phyloP scores from a whole-genome alignment of 2,113 vertebrate species.

The Eudyptes chrysolophus region DNA sequence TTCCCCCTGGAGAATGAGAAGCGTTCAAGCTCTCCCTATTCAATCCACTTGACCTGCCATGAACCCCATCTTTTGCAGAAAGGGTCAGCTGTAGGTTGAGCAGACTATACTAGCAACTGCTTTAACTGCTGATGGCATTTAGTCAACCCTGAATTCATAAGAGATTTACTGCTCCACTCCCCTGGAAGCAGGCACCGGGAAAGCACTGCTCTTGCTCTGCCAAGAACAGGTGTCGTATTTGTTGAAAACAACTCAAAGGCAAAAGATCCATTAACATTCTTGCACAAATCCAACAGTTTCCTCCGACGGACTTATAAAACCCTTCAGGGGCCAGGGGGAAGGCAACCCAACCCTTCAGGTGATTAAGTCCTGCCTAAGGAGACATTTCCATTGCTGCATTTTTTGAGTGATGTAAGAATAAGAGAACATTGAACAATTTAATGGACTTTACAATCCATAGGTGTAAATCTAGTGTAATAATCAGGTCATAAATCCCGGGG shows the following conservation, averaged over 20 bases:
- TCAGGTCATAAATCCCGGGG: neutral
- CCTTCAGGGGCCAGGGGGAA: neutral
- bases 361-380: neutral
- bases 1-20: neutral
- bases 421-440: neutral
- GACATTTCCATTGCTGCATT: neutral
- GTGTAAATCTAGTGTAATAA: neutral
- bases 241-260: neutral
- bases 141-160: neutral
- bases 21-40: neutral
- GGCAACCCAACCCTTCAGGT: neutral
- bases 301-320: neutral
- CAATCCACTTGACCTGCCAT: neutral
- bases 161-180: neutral
- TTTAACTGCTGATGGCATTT: neutral
- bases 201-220: neutral
- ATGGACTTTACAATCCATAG: neutral
- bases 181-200: neutral
- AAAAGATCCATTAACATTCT: slow-evolving; percentile 3
- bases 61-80: neutral
- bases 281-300: neutral
- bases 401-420: neutral
- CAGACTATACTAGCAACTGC: neutral
- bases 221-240: neutral
- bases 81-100: neutral